A percentile compares a stretch with the other conserved stretches of the same genome.
Evolutionary conservation across 2,888 invertebrate genomes (phyloP).

Genomic region (Acrobasis consociella): DNA sequence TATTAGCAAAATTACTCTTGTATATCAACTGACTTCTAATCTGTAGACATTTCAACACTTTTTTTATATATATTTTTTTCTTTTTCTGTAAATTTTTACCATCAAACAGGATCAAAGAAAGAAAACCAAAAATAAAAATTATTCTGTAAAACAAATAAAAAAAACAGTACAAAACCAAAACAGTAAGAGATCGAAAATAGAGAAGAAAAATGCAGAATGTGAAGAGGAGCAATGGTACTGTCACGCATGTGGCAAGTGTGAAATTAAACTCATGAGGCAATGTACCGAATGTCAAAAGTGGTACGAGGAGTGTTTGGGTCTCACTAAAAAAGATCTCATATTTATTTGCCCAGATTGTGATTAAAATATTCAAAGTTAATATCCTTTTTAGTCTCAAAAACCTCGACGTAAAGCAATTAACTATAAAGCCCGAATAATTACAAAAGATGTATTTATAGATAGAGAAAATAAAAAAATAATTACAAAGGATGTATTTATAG

Average conservation of each 20-base stretch:
- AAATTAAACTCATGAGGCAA: slow-evolving; percentile 26
- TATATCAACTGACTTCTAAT: too few relatives aligned
- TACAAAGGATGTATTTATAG: neutral
- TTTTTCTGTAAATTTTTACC: slow-evolving; percentile 1
- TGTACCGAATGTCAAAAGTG: slow-evolving; percentile 34
- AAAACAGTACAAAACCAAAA: neutral
- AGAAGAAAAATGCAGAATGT: slow-evolving; percentile 30
- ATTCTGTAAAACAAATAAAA: neutral
- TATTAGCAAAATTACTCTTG: too few relatives aligned
- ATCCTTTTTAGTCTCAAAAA: slow-evolving; percentile 23
- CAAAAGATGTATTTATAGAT: neutral
- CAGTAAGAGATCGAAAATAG: neutral
- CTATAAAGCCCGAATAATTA: neutral
- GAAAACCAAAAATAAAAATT: neutral
- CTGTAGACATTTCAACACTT: too few relatives aligned
- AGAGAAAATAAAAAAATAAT: neutral
- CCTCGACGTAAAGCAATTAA: neutral
- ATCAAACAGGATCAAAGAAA: neutral
- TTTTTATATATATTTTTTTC: too few relatives aligned
- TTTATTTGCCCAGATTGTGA: slow-evolving; percentile 33
- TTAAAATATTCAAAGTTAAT: slow-evolving; percentile 28
- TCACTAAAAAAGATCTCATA: slow-evolving; percentile 31
- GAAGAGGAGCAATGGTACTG: slow-evolving; percentile 32
- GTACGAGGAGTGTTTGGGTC: slow-evolving; percentile 29
- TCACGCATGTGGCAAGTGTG: slow-evolving; percentile 29